Evolutionary conservation across 37 sponge, comb jelly and placozoan species (phyloP).

Genomic region (Theonella swinhoei): DNA sequence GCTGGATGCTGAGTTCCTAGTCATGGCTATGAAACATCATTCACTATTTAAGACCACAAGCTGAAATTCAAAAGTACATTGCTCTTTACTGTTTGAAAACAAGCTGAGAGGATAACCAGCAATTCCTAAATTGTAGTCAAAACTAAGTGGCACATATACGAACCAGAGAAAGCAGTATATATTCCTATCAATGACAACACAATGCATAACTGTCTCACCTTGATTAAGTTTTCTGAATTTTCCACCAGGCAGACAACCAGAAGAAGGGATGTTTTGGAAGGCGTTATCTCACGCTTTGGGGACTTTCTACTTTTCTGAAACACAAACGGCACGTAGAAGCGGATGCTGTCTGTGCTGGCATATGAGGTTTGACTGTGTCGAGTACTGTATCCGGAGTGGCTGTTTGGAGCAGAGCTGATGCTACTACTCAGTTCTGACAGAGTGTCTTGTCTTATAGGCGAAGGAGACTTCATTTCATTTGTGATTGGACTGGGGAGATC

Average conservation of each 20-base stretch:
- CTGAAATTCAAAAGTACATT: too few species aligned
- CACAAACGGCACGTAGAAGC: conserved; percentile 41
- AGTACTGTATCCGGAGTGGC: background rate
- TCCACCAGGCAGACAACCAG: conserved; percentile 60
- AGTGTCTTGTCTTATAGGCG: background rate
- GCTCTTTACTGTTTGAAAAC: too few species aligned
- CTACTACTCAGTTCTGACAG: background rate
- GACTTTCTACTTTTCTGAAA: conserved; percentile 17
- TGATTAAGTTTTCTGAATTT: conserved; percentile 26
- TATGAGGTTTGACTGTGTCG: background rate
- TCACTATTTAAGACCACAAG: too few species aligned
- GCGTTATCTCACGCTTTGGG: too few species aligned
- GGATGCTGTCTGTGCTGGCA: conserved; percentile 1
- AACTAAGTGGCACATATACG: too few species aligned
- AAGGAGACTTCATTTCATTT: background rate
- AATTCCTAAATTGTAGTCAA: too few species aligned
- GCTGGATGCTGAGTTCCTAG: too few species aligned
- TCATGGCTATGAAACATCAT: too few species aligned
- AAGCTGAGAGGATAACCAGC: too few species aligned
- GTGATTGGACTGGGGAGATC: background rate
- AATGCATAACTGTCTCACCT: too few species aligned
- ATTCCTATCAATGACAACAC: too few species aligned
- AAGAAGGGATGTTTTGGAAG: background rate
- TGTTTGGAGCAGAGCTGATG: background rate
- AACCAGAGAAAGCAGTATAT: too few species aligned